These are phyloP conservation scores for Atractosteus spatula DNA, from an alignment of 2,113 vertebrate species.

Conservation along the genomic window DNA sequence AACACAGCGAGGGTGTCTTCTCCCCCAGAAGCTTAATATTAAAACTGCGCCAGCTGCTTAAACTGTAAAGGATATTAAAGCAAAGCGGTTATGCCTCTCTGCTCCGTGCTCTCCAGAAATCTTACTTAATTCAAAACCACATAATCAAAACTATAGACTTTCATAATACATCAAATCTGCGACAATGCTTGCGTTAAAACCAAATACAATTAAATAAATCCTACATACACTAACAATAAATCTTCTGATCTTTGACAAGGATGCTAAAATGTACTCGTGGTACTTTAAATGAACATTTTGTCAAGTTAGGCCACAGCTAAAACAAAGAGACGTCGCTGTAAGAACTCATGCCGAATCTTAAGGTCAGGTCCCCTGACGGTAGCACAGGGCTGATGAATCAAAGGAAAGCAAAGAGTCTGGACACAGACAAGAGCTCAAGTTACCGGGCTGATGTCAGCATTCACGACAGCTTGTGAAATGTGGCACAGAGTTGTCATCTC, in stretches of 20 bases:
- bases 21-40: not conserved
- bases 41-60: not conserved
- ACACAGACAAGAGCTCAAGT: not conserved
- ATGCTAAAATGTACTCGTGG: no score
- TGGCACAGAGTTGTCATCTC: slow-evolving; percentile 6
- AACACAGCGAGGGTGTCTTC: not conserved
- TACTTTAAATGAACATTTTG: no score
- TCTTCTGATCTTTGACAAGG: no score
- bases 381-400: not conserved
- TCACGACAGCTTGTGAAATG: slow-evolving; percentile 11
- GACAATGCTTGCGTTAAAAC: no score
- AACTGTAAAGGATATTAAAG: not conserved
- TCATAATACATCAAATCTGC: no score
- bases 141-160: no score
- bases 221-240: no score
- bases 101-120: not conserved
- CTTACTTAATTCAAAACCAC: no score
- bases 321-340: not conserved
- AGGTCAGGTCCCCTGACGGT: not conserved
- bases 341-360: not conserved
- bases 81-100: not conserved
- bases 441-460: not conserved
- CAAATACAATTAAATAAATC: no score
- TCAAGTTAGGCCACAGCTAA: not conserved
- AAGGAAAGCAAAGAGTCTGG: not conserved